phyloP scores from a whole-genome alignment of 2,797 vertebrate species.

The Cercopithecus hamlyni region DNA sequence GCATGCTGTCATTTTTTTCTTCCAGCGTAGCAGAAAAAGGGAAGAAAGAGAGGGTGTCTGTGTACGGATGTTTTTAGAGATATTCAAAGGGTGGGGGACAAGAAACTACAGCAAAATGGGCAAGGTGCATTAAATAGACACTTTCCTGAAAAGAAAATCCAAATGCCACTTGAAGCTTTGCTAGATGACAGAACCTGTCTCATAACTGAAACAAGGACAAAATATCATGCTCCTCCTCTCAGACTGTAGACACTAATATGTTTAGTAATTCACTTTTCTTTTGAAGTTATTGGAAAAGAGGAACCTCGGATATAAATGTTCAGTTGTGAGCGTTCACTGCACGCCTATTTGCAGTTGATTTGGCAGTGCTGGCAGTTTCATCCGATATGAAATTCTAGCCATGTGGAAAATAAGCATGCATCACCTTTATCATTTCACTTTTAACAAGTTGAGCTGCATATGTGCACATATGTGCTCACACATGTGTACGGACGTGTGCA shows the following conservation, averaged over 20 bases:
- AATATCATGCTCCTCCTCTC: background rate
- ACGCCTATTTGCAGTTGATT: background rate
- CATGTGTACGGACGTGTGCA: accelerated
- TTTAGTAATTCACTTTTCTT: background rate
- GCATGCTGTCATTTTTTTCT: background rate
- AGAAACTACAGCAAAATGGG: background rate
- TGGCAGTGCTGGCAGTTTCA: background rate
- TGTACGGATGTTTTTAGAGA: background rate
- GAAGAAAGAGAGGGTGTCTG: background rate
- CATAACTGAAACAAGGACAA: background rate
- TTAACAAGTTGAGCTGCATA: background rate
- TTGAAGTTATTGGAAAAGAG: background rate
- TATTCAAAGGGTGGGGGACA: no score
- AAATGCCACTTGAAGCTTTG: background rate
- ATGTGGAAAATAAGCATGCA: accelerated
- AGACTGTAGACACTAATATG: background rate
- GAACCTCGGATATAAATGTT: background rate
- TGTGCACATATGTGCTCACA: background rate
- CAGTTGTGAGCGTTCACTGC: background rate
- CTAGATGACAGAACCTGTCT: no score
- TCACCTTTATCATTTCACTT: background rate
- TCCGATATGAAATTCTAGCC: background rate
- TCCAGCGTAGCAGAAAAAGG: background rate
- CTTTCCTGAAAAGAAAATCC: background rate
- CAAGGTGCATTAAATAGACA: background rate